phyloP scores from a whole-genome alignment of 2,888 invertebrate genomes.

The Neria commutata region DNA sequence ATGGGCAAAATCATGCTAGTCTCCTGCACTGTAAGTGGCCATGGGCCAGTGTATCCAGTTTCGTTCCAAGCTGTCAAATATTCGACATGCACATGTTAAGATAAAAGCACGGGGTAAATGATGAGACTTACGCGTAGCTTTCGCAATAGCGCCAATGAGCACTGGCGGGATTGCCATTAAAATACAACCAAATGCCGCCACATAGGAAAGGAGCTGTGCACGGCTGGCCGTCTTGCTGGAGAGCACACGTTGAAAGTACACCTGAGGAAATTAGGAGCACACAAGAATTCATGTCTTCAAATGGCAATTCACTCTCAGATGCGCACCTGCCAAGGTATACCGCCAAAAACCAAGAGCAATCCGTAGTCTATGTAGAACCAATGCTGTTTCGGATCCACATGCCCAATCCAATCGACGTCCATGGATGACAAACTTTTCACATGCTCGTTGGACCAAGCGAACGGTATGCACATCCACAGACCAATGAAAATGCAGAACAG shows the following conservation, averaged over 20 bases:
- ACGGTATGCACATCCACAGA: conserved; percentile 97
- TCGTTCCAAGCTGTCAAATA: conserved; percentile 87
- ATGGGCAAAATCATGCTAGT: conserved; percentile 96
- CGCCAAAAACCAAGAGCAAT: conserved; percentile 88
- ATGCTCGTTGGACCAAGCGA: conserved; percentile 87
- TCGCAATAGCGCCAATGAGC: conserved; percentile 95
- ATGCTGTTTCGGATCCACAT: conserved; percentile 72
- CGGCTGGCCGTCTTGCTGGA: conserved; percentile 94
- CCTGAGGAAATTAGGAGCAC: conserved; percentile 65
- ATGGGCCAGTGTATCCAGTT: conserved; percentile 81
- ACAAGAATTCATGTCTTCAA: neutral
- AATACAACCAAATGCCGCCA: conserved; percentile 94
- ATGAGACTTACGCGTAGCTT: conserved; percentile 80
- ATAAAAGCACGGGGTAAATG: neutral
- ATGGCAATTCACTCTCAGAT: neutral
- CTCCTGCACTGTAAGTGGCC: conserved; percentile 76
- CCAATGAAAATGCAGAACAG: conserved; percentile 97
- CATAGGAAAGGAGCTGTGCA: conserved; percentile 93
- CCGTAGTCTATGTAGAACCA: conserved; percentile 89
- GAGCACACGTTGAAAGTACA: conserved; percentile 96
- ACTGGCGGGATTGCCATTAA: conserved; percentile 97
- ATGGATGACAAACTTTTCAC: conserved; percentile 81
- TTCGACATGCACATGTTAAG: too few relatives aligned
- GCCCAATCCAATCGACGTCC: conserved; percentile 90
- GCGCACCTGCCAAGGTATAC: conserved; percentile 93